Evolutionary conservation across 2,797 vertebrate genomes (phyloP).

Genomic region (Streptopelia turtur): DNA sequence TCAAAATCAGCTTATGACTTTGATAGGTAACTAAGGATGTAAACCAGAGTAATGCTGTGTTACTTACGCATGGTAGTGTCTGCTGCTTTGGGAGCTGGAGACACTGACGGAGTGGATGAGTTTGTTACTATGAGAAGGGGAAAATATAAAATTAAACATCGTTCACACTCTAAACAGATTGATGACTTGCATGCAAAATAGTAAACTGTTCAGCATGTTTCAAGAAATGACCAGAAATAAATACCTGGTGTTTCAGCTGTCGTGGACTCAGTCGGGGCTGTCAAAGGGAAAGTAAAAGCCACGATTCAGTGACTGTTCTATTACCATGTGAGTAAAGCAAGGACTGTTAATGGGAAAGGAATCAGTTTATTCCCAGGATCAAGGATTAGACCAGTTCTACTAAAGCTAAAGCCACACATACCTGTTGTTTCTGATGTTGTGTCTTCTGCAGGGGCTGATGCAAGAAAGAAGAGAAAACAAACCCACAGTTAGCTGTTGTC

Average conservation of each 20-base stretch:
- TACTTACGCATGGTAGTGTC: neutral
- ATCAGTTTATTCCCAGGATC: neutral
- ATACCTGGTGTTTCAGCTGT: neutral
- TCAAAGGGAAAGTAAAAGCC: neutral
- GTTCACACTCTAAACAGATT: neutral
- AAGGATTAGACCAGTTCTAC: neutral
- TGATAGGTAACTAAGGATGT: neutral
- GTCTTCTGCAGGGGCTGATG: neutral
- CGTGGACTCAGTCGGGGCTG: rapidly evolving
- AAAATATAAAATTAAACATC: neutral
- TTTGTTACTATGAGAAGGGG: neutral
- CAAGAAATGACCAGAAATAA: neutral
- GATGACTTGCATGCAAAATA: neutral
- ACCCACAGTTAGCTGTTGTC: neutral
- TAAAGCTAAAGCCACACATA: neutral
- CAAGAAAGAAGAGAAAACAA: neutral
- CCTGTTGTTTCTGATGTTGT: neutral
- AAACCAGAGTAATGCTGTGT: neutral
- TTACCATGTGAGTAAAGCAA: neutral
- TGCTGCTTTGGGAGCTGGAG: neutral
- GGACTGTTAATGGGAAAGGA: neutral
- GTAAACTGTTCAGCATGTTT: neutral
- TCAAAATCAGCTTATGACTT: neutral
- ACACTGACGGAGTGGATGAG: rapidly evolving
- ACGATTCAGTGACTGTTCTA: neutral